These are phyloP conservation scores for Capreolus pygargus DNA, from an alignment of 2,113 vertebrate species.

Conservation along the genomic window DNA sequence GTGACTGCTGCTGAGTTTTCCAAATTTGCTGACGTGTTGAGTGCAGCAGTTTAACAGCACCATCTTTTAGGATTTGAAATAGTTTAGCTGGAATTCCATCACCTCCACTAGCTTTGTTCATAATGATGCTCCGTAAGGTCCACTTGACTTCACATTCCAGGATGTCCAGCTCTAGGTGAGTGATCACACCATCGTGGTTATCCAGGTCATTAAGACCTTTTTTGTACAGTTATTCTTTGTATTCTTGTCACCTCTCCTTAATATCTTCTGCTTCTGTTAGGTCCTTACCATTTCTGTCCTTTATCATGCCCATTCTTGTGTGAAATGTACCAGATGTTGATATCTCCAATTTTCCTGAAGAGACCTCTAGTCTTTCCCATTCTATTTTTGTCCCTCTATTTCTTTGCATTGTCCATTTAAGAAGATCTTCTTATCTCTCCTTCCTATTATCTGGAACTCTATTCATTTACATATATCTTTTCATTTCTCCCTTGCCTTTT, in stretches of 20 bases:
- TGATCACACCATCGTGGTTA: neutral
- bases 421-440: neutral
- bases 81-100: neutral
- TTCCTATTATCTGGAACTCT: neutral
- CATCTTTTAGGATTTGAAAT: neutral
- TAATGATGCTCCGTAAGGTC: neutral
- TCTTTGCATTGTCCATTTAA: neutral
- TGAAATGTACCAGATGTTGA: neutral
- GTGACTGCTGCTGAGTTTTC: neutral
- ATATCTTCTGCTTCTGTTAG: neutral
- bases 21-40: neutral
- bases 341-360: neutral
- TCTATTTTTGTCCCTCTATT: neutral
- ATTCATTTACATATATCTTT: neutral
- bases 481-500: neutral
- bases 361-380: neutral
- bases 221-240: neutral
- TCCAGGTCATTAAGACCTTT: neutral
- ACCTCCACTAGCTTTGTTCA: neutral
- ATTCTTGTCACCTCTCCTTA: neutral
- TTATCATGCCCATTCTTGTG: neutral
- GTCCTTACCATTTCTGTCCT: neutral
- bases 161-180: neutral
- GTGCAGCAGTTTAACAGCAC: neutral
- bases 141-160: neutral